A percentile compares a stretch with the other conserved stretches of the same genome.
Evolutionary conservation across 2,797 vertebrate species (phyloP).

Genomic region (Leontocebus nigricollis): DNA sequence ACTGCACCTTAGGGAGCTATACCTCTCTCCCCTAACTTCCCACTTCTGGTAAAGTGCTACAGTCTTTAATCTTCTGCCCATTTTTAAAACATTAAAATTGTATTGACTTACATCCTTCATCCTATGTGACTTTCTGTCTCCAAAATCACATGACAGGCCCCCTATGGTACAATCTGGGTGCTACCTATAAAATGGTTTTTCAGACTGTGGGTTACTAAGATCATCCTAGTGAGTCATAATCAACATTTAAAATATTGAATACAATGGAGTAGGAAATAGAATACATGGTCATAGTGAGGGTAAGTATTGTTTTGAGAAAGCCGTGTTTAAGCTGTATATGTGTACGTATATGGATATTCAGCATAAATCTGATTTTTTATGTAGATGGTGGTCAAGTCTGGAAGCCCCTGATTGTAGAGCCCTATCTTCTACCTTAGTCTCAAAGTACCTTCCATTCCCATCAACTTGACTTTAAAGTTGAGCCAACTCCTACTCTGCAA

Average conservation of each 20-base stretch:
- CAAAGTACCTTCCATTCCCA: neutral
- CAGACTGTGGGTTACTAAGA: neutral
- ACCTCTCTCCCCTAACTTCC: neutral
- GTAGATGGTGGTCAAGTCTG: neutral
- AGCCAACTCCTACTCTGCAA: neutral
- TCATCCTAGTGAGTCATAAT: neutral
- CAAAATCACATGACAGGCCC: neutral
- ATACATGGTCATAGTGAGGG: neutral
- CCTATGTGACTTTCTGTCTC: neutral
- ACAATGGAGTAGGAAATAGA: neutral
- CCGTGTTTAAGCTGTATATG: neutral
- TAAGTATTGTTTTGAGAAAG: neutral
- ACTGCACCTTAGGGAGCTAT: neutral
- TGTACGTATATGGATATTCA: neutral
- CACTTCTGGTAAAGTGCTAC: neutral
- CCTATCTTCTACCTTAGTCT: neutral
- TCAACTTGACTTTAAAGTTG: slow-evolving; percentile 28
- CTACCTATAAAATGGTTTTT: neutral
- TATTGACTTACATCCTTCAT: neutral
- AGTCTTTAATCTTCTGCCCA: neutral
- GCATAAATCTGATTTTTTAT: neutral
- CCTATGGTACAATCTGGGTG: neutral
- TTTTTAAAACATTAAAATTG: neutral
- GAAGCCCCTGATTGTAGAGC: neutral
- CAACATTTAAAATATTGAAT: neutral